Base-by-base conservation (phyloP, 2,113 vertebrate species). In the Galemys pyrenaicus region DNA sequence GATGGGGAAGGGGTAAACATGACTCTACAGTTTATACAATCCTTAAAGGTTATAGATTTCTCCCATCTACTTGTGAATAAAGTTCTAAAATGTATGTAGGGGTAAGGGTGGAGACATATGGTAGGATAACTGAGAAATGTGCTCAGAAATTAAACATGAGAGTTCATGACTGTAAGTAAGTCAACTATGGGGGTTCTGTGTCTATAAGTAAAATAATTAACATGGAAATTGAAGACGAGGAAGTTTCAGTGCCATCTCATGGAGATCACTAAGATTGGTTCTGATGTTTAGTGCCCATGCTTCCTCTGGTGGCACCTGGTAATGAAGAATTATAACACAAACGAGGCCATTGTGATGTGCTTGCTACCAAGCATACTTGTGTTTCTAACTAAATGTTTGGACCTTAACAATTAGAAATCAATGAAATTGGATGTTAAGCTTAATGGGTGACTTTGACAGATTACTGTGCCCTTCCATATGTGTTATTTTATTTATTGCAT, bases 401-500 rank as follows among this genome's bases (percentile, higher is more conserved):
- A 37, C 64, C 74, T 20, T 24, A 51, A 10, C 54, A 77, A 24
- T 70, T 91, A 84, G 41, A 44, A 24, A 77, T 77, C 67, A 70
- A 67, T 90, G 56, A 77, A 75, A 85, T 73, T 85, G 32, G 44
- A 77, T 77, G 35, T 11, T 32, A 54, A 51, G 28, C 39, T 35
- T 81, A 89, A 49, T 44, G 64, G 17, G 7, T 78, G 46, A 74
- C 79, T 10, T 74, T 56, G 91, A 82, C 54, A 70, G 56, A 65
- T 91, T 84, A 64, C 2, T 28, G 32, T 62, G 3, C n/a, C 37
- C 60, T 91, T 91, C 35, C 41, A 19, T 51, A 26, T 37, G 8
- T 49, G 28, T 80, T 91, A 58, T 93, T 88, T 95, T 90, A 83
- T 92, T 87, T 86, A 56, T 91, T 77, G 32, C 35, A 22, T 17